Evolutionary conservation across 2,797 vertebrate species (phyloP).

Genomic region (Atherinosoma microstoma): DNA sequence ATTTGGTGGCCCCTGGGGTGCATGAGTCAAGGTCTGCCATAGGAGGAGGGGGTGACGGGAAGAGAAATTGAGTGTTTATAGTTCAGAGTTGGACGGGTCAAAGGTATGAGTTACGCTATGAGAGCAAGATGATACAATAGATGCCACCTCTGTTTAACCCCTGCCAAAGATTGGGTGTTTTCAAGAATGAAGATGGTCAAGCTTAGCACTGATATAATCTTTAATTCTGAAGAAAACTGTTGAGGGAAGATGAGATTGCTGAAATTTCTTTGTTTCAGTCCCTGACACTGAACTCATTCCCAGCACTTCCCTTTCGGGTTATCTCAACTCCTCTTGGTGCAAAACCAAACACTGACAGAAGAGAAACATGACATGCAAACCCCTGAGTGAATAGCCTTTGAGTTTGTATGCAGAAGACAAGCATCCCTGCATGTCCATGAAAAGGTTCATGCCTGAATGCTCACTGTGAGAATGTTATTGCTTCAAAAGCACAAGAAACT

Average conservation of each 20-base stretch:
- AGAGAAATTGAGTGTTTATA: conserved; percentile 57
- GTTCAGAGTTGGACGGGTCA: conserved; percentile 56
- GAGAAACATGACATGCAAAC: conserved; percentile 30
- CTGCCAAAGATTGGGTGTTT: conserved; percentile 28
- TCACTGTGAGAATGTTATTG: conserved; percentile 24
- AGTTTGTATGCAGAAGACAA: conserved; percentile 18
- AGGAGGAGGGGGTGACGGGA: conserved; percentile 51
- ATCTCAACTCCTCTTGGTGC: conserved; percentile 11
- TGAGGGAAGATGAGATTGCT: conserved; percentile 5
- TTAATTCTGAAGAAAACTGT: neutral
- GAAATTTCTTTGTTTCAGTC: conserved; percentile 19
- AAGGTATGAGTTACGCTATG: conserved; percentile 43
- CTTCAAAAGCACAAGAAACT: neutral
- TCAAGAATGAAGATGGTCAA: conserved; percentile 29
- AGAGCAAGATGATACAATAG: conserved; percentile 49
- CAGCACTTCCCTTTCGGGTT: conserved; percentile 24
- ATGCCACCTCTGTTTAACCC: conserved; percentile 37
- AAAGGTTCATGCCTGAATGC: conserved; percentile 9
- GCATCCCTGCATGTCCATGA: conserved; percentile 20
- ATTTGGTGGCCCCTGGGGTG: conserved; percentile 73
- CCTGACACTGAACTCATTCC: conserved; percentile 20
- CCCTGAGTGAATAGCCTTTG: conserved; percentile 16
- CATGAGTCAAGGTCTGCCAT: conserved; percentile 69
- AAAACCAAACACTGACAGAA: conserved; percentile 35
- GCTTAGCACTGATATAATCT: conserved; percentile 9